phyloP scores from a whole-genome alignment of 2,797 vertebrate species.

The Chelmon rostratus region DNA sequence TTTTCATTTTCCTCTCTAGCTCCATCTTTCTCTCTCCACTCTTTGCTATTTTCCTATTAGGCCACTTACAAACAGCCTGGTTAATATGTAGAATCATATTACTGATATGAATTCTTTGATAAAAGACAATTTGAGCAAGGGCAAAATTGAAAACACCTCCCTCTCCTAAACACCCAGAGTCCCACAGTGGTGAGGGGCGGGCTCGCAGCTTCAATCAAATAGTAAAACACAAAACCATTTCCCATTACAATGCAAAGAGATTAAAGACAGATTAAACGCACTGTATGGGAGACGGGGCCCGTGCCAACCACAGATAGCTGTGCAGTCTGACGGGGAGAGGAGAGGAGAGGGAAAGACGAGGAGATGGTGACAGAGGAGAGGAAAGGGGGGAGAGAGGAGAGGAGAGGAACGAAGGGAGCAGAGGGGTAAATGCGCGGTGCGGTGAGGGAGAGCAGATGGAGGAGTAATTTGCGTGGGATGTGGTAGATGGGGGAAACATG shows the following conservation, averaged over 20 bases:
- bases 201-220: constrained; percentile 81
- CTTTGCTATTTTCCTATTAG: constrained; percentile 53
- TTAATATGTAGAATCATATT: constrained; percentile 73
- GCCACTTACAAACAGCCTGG: constrained; percentile 69
- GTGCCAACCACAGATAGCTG: constrained; percentile 79
- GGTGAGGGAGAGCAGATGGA: constrained; percentile 87
- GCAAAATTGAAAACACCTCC: constrained; percentile 76
- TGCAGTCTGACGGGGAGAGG: constrained; percentile 68
- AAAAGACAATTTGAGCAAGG: constrained; percentile 68
- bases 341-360: constrained; percentile 39
- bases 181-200: constrained; percentile 70
- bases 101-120: constrained; percentile 75
- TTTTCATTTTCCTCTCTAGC: constrained; percentile 43
- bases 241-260: constrained; percentile 87
- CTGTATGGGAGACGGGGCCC: constrained; percentile 70
- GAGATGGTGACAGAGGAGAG: constrained; percentile 53
- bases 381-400: constrained; percentile 42
- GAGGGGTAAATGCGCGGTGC: constrained; percentile 63
- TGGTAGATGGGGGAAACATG: constrained; percentile 87
- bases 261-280: constrained; percentile 86
- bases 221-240: constrained; percentile 89
- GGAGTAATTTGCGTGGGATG: constrained; percentile 90
- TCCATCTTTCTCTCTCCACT: constrained; percentile 29
- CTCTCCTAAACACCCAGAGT: constrained; percentile 66
- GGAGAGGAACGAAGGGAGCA: constrained; percentile 63